Evolutionary conservation across 2,888 invertebrate genomes (phyloP), one percentile per base, ranked within the genome.

Genomic region (Tenthredo amoena): DNA sequence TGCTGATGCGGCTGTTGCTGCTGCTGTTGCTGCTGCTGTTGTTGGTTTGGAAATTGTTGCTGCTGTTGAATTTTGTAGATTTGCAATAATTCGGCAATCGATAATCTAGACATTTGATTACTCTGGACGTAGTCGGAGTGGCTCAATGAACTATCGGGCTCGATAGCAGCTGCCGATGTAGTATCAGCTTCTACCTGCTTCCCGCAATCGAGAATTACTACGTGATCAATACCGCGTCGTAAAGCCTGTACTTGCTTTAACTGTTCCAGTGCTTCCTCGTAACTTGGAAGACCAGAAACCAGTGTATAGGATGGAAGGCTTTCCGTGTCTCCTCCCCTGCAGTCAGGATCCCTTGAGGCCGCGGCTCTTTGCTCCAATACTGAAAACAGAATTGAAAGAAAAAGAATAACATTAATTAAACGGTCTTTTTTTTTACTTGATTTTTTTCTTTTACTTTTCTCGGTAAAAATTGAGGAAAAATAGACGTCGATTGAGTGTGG

Each of bases 211-310:
- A 77, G 81, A 86, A 85, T n/a, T 86, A 84, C 40, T 86, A 87
- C 62, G 86, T 87, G 40, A 43, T 74, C 40, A 21, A 84, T 26
- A 89, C 87, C 87, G 90, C 85, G 92, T 21, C 74, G 84, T 47
- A 85, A 77, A 55, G 87, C 91, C 65, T 87, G 87, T 84, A 93
- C 91, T 90, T 94, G 94, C 47, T 94, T 94, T 88, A 96, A 94
- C 90, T 96, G 95, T 89, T 95, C 95, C 85, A 96, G 91, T 3
- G 96, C 96, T 90, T 96, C 96, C 85, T 95, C 95, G 90, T 96
- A 96, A 43, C 95, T 95, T 71, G 96, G 96, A 81, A 96, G 92
- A 5, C 96, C 96, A n/a, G 96, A 95, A 74, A 95, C 96, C 84
- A 96, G 94, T 5, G 96, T 95, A 89, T 96, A 96, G 87, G 95